phyloP scores from a whole-genome alignment of 2,113 vertebrate species.

The Leptobrachium leishanense region DNA sequence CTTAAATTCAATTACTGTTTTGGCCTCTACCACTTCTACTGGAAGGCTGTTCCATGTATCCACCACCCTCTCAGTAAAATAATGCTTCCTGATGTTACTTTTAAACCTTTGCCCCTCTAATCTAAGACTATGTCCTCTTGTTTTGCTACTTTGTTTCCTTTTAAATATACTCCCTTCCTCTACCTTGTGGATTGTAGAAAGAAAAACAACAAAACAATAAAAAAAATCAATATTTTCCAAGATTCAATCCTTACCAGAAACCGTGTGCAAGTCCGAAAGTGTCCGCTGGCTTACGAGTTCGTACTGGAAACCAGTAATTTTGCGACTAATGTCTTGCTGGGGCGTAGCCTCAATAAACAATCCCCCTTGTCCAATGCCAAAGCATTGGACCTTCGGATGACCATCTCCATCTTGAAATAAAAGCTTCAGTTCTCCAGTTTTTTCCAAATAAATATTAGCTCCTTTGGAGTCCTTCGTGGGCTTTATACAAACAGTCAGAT shows the following conservation, averaged over 20 bases:
- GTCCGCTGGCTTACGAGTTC: slow-evolving; percentile 78
- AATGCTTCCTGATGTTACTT: no score
- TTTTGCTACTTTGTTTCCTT: no score
- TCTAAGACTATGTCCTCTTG: no score
- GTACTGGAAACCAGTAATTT: slow-evolving; percentile 92
- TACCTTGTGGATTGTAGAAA: background rate
- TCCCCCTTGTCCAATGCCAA: slow-evolving; percentile 82
- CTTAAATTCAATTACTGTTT: no score
- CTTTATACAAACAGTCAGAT: slow-evolving; percentile 92
- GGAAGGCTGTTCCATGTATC: no score
- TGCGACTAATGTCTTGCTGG: slow-evolving; percentile 88
- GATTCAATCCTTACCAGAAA: slow-evolving; percentile 72
- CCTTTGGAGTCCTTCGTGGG: slow-evolving; percentile 82
- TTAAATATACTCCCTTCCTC: background rate
- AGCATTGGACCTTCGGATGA: slow-evolving; percentile 79
- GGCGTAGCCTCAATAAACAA: slow-evolving; percentile 92
- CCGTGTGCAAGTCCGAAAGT: slow-evolving; percentile 68
- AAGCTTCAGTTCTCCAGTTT: slow-evolving; percentile 83
- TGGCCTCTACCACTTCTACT: no score
- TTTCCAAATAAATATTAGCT: slow-evolving; percentile 96
- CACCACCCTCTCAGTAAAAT: no score
- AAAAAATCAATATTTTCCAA: background rate
- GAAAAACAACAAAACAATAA: background rate
- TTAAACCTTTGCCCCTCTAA: no score
- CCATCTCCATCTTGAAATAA: slow-evolving; percentile 80